A percentile compares a stretch with the other conserved stretches of the same genome.
Conservation (phyloP, 2,113 vertebrate genomes). For the Varanus salvator region DNA sequence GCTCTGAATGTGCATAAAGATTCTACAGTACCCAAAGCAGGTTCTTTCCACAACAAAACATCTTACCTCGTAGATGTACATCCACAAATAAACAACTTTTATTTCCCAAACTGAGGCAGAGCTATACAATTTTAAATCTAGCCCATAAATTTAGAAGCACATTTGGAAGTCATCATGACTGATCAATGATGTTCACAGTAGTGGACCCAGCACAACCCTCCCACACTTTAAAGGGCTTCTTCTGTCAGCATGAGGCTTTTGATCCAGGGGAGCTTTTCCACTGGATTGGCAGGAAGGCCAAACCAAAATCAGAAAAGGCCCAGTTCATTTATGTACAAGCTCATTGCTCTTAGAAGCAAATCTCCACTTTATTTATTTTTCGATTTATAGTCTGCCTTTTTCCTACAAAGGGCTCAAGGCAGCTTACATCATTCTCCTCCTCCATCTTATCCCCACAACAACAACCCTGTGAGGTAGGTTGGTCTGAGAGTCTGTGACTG, state of each 20-base stretch:
- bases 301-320: neutral
- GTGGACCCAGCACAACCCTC: neutral
- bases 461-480: too few relatives aligned
- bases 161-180: neutral
- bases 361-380: too few relatives aligned
- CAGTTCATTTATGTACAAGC: neutral
- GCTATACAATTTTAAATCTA: neutral
- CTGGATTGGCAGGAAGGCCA: neutral
- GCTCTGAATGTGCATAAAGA: neutral
- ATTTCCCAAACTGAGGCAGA: neutral
- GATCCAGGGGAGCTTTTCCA: neutral
- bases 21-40: neutral
- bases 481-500: too few relatives aligned
- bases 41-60: neutral
- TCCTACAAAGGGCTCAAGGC: too few relatives aligned
- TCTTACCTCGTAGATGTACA: neutral
- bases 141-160: neutral
- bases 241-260: neutral
- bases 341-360: too few relatives aligned
- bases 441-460: too few relatives aligned
- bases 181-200: too few relatives aligned
- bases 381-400: too few relatives aligned
- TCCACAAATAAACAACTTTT: neutral
- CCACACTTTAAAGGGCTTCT: neutral
- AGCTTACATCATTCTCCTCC: too few relatives aligned